Conservation (phyloP, 2,888 invertebrate species). For the Callinectes sapidus region DNA sequence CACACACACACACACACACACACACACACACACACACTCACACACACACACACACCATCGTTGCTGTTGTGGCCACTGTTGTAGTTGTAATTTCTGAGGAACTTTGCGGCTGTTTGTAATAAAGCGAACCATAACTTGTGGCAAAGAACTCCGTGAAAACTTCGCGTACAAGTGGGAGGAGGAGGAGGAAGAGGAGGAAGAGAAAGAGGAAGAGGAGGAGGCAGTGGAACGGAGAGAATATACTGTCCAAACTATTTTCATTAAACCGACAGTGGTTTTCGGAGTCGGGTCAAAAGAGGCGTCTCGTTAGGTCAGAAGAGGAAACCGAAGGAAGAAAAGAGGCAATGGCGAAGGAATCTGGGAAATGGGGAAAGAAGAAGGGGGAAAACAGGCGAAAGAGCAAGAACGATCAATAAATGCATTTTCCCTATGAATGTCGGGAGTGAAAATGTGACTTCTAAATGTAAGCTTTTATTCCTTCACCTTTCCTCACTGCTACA, state of each 20-base stretch:
- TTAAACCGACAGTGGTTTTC: slow-evolving; percentile 10
- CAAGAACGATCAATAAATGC: not conserved
- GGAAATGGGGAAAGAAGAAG: not conserved
- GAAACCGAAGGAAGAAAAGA: not conserved
- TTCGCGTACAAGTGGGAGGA: not conserved
- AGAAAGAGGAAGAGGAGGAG: not conserved
- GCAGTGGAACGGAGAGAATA: not conserved
- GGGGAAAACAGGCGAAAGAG: too few relatives aligned
- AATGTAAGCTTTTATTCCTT: not conserved
- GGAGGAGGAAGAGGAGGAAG: not conserved
- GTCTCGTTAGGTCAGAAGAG: not conserved
- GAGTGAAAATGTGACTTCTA: not conserved
- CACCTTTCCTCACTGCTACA: not conserved
- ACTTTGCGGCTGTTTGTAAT: not conserved
- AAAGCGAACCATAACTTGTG: slow-evolving; percentile 25
- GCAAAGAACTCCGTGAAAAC: slow-evolving; percentile 16
- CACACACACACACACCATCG: not conserved
- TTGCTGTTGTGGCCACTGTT: not conserved
- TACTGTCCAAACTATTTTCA: slow-evolving; percentile 21
- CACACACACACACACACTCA: not conserved
- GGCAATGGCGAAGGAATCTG: not conserved
- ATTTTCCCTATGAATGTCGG: not conserved
- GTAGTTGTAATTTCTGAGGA: not conserved
- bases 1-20: not conserved
- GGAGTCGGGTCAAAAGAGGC: slow-evolving; percentile 5